Base-by-base conservation (phyloP, 37 sponge, comb jelly and placozoan species). In the Bolinopsis microptera region DNA sequence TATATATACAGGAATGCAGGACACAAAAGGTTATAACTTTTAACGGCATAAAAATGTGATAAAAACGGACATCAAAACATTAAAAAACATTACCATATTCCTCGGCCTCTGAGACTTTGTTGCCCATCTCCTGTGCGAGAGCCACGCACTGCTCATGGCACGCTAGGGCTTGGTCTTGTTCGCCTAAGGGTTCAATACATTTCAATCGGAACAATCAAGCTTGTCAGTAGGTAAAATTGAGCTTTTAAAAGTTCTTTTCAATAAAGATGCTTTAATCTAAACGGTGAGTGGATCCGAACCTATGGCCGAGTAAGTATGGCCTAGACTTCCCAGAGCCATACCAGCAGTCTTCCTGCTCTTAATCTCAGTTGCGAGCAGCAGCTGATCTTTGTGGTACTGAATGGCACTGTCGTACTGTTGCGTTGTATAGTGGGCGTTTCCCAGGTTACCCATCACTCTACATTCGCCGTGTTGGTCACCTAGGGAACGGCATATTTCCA, bases 391-490 rank as follows among this genome's bases (percentile, higher is more conserved):
- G 76, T 93, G 93, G 39, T 93, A 39, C 30, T 93, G 34, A 21
- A 70, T n/a, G 1, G 93, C 83, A 1, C 1, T 27, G 8, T 93
- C 83, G 69, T 93, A 93, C 28, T 88, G 39, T 76, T 74, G 35
- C 25, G 83, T 21, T 24, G 69, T 22, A 33, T 93, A 74, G 76
- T 93, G 39, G 24, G 74, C 74, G 31, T 28, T 72, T 3, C 96
- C 96, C 2, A 97, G 94, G 93, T 96, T 97, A 40, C 95, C 96
- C 35, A 48, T 68, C 0, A 96, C 96, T 23, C 96, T 68, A 35
- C 97, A 96, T 32, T 93, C 94, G 0, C 95, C 98, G 16, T 68
- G 69, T 27, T 92, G 76, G 83, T 97, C 98, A 32, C 80, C 95
- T 1, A 97, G 93, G 3, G 94, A 94, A 36, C 93, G 93, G 38